These are phyloP conservation scores for Phataginus tricuspis DNA, from an alignment of 2,797 vertebrate species.

Conservation along the genomic window DNA sequence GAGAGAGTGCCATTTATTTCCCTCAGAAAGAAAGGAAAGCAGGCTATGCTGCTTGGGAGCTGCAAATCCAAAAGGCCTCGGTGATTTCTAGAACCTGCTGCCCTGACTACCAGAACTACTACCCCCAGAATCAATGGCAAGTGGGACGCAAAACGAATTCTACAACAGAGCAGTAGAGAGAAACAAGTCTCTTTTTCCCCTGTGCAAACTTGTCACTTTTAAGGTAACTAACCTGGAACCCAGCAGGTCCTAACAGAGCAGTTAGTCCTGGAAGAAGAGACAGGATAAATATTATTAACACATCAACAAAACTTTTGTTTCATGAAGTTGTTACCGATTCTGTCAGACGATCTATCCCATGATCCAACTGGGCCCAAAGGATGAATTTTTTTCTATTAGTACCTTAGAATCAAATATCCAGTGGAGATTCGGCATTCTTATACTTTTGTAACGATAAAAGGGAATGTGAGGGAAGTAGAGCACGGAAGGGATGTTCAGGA, in stretches of 20 bases:
- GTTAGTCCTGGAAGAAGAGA: not conserved
- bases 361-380: not conserved
- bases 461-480: not conserved
- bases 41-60: not conserved
- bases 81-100: not conserved
- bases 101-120: not conserved
- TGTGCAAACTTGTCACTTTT: not conserved
- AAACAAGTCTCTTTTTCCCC: not conserved
- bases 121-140: not conserved
- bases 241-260: not conserved
- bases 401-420: not conserved
- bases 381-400: not conserved
- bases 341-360: not conserved
- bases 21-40: not conserved
- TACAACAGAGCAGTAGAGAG: not conserved
- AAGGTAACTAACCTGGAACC: not conserved
- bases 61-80: not conserved
- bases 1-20: not conserved
- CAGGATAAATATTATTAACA: not conserved
- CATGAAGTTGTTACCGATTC: not conserved
- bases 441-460: slow-evolving; percentile 52
- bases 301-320: not conserved
- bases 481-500: not conserved
- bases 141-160: not conserved
- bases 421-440: slow-evolving; percentile 21